These are phyloP conservation scores for Chloroceryle amazona DNA, from an alignment of 2,797 vertebrate genomes.

Conservation along the genomic window DNA sequence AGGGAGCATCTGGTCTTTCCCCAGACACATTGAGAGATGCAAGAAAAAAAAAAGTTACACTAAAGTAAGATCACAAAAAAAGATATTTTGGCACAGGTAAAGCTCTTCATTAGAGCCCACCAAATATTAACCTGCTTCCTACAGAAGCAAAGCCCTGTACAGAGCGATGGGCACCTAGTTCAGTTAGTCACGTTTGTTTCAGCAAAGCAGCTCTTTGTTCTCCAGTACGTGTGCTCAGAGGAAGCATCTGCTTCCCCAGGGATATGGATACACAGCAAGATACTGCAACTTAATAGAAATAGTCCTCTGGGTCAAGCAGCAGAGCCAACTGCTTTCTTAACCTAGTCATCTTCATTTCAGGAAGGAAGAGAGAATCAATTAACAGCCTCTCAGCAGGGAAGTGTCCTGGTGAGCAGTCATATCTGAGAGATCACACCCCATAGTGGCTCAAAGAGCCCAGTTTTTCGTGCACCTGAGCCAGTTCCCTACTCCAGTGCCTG, in stretches of 20 bases:
- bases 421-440: neutral
- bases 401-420: neutral
- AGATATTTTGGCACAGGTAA: neutral
- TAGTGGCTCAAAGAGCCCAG: neutral
- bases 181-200: neutral
- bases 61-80: neutral
- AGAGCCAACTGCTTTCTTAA: slow-evolving; percentile 6
- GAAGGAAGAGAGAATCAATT: neutral
- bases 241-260: neutral
- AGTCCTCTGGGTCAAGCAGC: slow-evolving; percentile 45
- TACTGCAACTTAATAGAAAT: slow-evolving; percentile 15
- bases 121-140: neutral
- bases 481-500: neutral
- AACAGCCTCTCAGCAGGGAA: neutral
- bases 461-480: neutral
- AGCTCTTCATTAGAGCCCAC: neutral
- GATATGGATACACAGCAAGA: neutral
- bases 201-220: slow-evolving; percentile 1
- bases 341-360: neutral
- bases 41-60: neutral
- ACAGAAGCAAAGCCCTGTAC: neutral
- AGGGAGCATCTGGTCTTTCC: slow-evolving; percentile 21
- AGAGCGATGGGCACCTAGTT: neutral
- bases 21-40: neutral
- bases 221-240: neutral